Evolutionary conservation across 2,888 invertebrate species (phyloP), one percentile per base, ranked within the genome.

Genomic region (Myopa testacea): DNA sequence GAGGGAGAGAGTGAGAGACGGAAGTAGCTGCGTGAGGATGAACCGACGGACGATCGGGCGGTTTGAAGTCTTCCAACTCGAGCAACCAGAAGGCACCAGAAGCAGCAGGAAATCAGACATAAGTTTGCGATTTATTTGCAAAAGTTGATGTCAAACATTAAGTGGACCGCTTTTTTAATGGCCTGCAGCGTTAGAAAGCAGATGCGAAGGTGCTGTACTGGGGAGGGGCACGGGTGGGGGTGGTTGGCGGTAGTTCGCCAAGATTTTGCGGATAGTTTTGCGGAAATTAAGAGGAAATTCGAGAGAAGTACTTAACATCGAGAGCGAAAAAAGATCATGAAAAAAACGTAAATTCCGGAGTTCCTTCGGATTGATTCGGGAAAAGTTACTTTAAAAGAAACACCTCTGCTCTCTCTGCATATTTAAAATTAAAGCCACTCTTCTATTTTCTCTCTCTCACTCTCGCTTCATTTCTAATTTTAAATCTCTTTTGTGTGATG

Each of bases 101-200:
- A 65, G 6, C 50, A 50, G n/a, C 40, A 67, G 38, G 67, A 40
- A 52, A 55, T 50, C 37, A 70, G 40, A 55, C 70, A 52, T 70
- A 69, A 69, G 69, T 50, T 69, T 52, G 69, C 69, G 50, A 69
- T 50, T 69, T 69, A 52, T 69, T 52, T 69, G 69, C 69, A 50
- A 26, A 69, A 40, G 69, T 69, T 69, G 12, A 69, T 19, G 52
- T 50, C 69, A 52, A 26, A 50, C 19, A 52, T 69, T 69, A 69
- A 69, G 52, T 65, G 65, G 65, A 37, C 14, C 34, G 38, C 34
- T 65, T 65, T 37, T 65, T 34, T 34, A 65, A 37, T 55, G 2
- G 16, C 55, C 55, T 6, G 14, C 55, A 55, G 55, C 55, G 14
- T n/a, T n/a, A 16, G 10, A 10, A 10, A 45, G 45, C 45, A 45